A percentile compares a stretch with the other conserved stretches of the same genome.
These are phyloP conservation scores for Pithys albifrons DNA, from an alignment of 2,113 vertebrate genomes.

Conservation along the genomic window DNA sequence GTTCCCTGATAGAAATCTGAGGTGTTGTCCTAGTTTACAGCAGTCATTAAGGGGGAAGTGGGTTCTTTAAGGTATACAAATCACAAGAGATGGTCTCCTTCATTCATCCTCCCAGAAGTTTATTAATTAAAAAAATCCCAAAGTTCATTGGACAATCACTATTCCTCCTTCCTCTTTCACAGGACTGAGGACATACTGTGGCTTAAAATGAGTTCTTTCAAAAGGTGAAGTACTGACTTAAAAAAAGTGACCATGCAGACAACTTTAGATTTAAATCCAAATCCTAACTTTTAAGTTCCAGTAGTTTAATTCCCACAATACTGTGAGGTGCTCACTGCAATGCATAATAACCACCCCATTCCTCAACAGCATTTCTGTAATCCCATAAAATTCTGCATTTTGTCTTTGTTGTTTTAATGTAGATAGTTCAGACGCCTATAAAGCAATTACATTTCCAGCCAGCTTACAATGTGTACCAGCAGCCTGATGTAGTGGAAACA, in stretches of 20 bases:
- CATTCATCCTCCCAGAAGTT: neutral
- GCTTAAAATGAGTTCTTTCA: neutral
- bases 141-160: neutral
- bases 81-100: neutral
- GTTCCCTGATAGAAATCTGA: conserved; percentile 41
- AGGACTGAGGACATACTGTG: neutral
- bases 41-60: conserved; percentile 21
- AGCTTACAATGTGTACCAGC: neutral
- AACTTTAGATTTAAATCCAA: neutral
- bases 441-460: neutral
- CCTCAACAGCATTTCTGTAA: neutral
- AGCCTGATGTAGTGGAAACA: neutral
- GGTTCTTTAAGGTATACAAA: conserved; percentile 12
- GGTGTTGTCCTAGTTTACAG: conserved; percentile 17
- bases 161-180: neutral
- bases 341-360: neutral
- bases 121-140: neutral
- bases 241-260: neutral
- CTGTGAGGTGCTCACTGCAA: neutral
- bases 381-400: neutral
- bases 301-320: neutral
- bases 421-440: neutral
- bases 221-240: neutral
- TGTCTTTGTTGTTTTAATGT: neutral
- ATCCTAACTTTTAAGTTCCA: neutral